Conservation (phyloP, 2,113 vertebrate species). For the Butorides virescens region DNA sequence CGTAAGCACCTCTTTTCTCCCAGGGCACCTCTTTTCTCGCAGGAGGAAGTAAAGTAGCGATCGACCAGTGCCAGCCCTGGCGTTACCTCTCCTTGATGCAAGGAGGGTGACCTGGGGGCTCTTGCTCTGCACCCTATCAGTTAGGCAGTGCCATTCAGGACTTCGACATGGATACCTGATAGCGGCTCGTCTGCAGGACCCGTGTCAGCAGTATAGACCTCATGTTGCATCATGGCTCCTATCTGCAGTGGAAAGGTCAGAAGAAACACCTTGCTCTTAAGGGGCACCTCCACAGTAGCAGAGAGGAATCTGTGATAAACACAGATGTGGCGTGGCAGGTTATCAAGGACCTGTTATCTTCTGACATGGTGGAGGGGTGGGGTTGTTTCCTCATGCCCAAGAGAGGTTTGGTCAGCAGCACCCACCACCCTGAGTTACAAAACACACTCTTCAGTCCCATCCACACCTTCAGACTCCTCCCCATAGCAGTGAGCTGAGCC, state of each 20-base stretch:
- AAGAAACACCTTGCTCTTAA: background rate
- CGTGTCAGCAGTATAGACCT: background rate
- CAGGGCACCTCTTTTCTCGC: background rate
- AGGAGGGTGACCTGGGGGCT: background rate
- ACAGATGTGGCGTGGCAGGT: background rate
- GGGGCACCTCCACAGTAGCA: background rate
- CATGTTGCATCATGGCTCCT: background rate
- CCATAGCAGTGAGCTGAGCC: background rate
- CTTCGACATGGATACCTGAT: background rate
- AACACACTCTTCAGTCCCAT: background rate
- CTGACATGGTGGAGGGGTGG: background rate
- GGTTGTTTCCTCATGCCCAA: background rate
- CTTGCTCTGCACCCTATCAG: background rate
- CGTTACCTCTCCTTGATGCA: background rate
- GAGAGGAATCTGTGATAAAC: background rate
- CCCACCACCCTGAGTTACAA: background rate
- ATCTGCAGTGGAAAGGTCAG: background rate
- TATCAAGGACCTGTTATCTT: background rate
- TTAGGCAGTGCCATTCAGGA: background rate
- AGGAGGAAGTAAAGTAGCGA: background rate
- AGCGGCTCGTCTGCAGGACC: background rate
- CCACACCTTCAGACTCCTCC: background rate
- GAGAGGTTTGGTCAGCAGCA: background rate
- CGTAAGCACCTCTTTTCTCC: background rate
- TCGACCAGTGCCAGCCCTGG: accelerated